phyloP scores from a whole-genome alignment of 2,888 invertebrate genomes.

The Mesorhabditis spiculigera region DNA sequence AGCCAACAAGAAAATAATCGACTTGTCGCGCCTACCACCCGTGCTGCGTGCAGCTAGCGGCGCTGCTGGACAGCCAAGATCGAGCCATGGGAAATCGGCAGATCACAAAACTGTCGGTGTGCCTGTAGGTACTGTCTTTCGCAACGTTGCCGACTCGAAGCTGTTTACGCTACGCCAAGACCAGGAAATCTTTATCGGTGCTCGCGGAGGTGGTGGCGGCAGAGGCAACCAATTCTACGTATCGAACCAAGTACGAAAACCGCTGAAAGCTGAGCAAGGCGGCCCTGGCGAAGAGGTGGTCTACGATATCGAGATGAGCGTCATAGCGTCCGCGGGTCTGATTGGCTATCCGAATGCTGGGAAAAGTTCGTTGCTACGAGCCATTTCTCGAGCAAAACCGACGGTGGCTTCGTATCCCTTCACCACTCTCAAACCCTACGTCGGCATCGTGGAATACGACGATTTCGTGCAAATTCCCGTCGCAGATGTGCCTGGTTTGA shows the following conservation, averaged over 20 bases:
- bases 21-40: slow-evolving; percentile 42
- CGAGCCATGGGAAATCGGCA: slow-evolving; percentile 37
- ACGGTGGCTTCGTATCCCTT: slow-evolving; percentile 89
- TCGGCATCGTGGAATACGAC: slow-evolving; percentile 83
- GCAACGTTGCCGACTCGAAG: slow-evolving; percentile 14
- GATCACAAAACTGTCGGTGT: slow-evolving; percentile 28
- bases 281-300: slow-evolving; percentile 75
- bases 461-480: slow-evolving; percentile 83
- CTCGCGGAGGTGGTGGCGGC: slow-evolving; percentile 91
- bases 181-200: slow-evolving; percentile 76
- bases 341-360: slow-evolving; percentile 88
- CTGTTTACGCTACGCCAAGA: slow-evolving; percentile 24
- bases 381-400: slow-evolving; percentile 80
- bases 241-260: slow-evolving; percentile 74
- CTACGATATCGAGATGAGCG: slow-evolving; percentile 78
- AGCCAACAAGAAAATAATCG: slow-evolving; percentile 38
- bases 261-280: slow-evolving; percentile 81
- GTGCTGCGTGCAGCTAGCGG: slow-evolving; percentile 40
- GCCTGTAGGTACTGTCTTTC: slow-evolving; percentile 33
- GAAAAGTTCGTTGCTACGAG: slow-evolving; percentile 77
- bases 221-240: slow-evolving; percentile 89
- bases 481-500: slow-evolving; percentile 80
- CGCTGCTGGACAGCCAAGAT: slow-evolving; percentile 39
- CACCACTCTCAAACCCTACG: slow-evolving; percentile 81
- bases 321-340: slow-evolving; percentile 91